Evolutionary conservation across 1,140 invertebrate species (phyloP).

Genomic region (Ganaspis sp.): DNA sequence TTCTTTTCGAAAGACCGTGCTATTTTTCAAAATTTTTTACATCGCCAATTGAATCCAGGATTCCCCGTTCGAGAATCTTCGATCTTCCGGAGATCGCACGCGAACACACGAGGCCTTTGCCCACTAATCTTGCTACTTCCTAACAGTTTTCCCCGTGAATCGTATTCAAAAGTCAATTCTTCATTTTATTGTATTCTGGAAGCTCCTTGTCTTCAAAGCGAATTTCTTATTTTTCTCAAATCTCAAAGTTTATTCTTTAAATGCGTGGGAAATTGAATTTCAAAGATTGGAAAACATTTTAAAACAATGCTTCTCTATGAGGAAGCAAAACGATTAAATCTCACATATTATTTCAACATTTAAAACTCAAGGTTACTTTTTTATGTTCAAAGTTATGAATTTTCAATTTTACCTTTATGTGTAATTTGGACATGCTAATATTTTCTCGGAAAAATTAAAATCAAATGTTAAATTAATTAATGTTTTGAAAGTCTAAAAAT

Average conservation of each 20-base stretch:
- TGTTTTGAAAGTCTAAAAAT: too few relatives aligned
- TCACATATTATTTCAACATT: too few relatives aligned
- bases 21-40: conserved; percentile 77
- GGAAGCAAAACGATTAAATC: too few relatives aligned
- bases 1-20: conserved; percentile 70
- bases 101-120: conserved; percentile 65
- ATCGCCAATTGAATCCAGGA: conserved; percentile 59
- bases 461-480: too few relatives aligned
- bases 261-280: too few relatives aligned
- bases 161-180: not conserved
- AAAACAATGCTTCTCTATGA: too few relatives aligned
- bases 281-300: too few relatives aligned
- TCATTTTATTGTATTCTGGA: not conserved
- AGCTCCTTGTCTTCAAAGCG: not conserved
- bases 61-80: conserved; percentile 62
- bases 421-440: too few relatives aligned
- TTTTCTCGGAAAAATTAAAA: too few relatives aligned
- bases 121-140: conserved; percentile 39
- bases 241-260: not conserved
- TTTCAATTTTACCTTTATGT: too few relatives aligned
- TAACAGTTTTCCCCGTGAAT: not conserved
- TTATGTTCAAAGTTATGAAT: too few relatives aligned
- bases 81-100: conserved; percentile 64
- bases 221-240: not conserved
- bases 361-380: too few relatives aligned